Percentiles rank a stretch among this genome's conserved stretches.
Conservation (phyloP, 2,797 vertebrate genomes). For the Leuciscus waleckii region DNA sequence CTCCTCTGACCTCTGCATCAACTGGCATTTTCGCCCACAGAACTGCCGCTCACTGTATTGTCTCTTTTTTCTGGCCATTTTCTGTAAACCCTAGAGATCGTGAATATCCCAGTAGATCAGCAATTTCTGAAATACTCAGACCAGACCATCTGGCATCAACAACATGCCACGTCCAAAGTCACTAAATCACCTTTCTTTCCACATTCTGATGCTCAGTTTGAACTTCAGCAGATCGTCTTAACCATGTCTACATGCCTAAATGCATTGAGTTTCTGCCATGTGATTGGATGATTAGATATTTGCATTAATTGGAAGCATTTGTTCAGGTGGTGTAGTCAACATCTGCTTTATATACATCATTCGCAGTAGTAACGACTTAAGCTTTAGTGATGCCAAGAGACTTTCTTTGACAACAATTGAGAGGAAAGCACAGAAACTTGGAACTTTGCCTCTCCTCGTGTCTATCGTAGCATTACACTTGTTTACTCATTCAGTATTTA, state of each 20-base stretch:
- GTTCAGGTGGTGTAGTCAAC: not conserved
- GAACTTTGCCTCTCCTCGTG: not conserved
- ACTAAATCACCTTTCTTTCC: not conserved
- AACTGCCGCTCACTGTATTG: not conserved
- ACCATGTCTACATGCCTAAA: no score
- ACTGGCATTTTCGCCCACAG: constrained; percentile 45
- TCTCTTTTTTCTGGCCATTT: not conserved
- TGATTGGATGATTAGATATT: no score
- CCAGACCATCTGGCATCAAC: not conserved
- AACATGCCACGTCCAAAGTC: not conserved
- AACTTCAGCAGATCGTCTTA: not conserved
- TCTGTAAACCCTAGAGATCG: not conserved
- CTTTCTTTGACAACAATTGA: not conserved
- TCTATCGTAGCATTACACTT: not conserved
- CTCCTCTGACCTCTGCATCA: constrained; percentile 55
- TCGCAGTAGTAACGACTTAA: not conserved
- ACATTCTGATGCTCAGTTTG: not conserved
- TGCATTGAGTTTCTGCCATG: no score
- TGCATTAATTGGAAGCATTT: not conserved
- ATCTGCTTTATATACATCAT: not conserved
- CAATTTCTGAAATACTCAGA: not conserved
- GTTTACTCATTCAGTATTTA: not conserved
- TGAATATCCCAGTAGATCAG: not conserved
- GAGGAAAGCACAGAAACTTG: not conserved
- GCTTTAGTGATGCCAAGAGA: not conserved